phyloP scores from a whole-genome alignment of 2,797 vertebrate species.

The Sardinella longiceps region DNA sequence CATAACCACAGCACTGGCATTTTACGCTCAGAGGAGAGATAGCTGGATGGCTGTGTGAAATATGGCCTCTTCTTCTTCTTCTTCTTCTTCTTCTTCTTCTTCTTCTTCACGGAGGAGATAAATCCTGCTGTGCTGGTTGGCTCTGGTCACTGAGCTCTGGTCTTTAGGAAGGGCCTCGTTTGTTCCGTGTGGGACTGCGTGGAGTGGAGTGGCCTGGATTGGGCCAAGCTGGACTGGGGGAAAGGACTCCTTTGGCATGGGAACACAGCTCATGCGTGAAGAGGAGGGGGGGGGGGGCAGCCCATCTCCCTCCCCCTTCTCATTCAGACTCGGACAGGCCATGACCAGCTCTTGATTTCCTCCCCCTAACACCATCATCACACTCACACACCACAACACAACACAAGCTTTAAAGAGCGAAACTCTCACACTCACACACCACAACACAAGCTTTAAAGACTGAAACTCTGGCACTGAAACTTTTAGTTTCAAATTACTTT shows the following conservation, averaged over 20 bases:
- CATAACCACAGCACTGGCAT: constrained; percentile 46
- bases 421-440: constrained; percentile 3
- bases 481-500: too few relatives aligned
- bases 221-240: not conserved
- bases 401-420: too few relatives aligned
- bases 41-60: constrained; percentile 31
- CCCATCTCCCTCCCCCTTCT: not conserved
- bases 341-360: not conserved
- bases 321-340: not conserved
- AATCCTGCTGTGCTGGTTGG: constrained; percentile 35
- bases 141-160: not conserved
- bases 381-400: not conserved
- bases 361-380: not conserved
- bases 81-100: too few relatives aligned
- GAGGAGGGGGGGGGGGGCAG: not conserved
- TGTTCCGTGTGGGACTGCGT: not conserved
- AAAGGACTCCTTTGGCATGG: not conserved
- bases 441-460: not conserved
- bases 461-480: too few relatives aligned
- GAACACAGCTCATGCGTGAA: not conserved
- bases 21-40: not conserved
- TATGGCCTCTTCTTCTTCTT: too few relatives aligned
- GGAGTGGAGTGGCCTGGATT: not conserved
- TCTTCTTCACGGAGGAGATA: constrained; percentile 35
- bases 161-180: not conserved